A percentile compares a stretch with the other conserved stretches of the same genome.
Conservation (phyloP, 2,797 vertebrate species). For the Helicolenus hilgendorfi region DNA sequence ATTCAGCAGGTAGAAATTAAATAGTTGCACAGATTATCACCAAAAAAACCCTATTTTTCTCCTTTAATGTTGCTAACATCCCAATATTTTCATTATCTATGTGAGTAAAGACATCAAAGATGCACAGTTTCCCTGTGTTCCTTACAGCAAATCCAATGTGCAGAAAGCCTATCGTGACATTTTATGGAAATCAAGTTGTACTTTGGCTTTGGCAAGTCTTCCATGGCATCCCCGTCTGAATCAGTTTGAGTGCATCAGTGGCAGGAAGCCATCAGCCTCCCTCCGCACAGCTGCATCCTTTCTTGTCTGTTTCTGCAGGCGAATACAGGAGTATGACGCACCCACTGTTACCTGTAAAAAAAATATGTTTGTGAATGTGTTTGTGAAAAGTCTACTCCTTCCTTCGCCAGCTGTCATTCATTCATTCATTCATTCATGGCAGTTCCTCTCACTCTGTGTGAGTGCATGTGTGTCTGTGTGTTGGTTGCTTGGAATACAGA, state of each 20-base stretch:
- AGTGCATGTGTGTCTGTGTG: background rate
- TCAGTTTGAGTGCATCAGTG: slow-evolving; percentile 80
- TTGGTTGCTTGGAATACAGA: background rate
- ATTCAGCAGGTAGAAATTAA: slow-evolving; percentile 1
- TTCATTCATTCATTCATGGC: slow-evolving; percentile 37
- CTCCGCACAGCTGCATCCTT: slow-evolving; percentile 61
- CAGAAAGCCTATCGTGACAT: slow-evolving; percentile 3
- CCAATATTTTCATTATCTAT: background rate
- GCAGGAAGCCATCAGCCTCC: slow-evolving; percentile 67
- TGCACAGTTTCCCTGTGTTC: background rate
- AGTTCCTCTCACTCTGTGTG: background rate
- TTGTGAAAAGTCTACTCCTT: slow-evolving; percentile 7
- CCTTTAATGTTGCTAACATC: background rate
- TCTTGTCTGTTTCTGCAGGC: slow-evolving; percentile 61
- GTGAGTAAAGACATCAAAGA: background rate
- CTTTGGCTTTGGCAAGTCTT: slow-evolving; percentile 54
- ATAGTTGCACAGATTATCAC: background rate
- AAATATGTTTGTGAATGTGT: slow-evolving; percentile 12
- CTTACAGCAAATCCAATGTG: slow-evolving; percentile 15
- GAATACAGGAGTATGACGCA: slow-evolving; percentile 48
- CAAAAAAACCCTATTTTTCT: background rate
- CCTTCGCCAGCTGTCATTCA: slow-evolving; percentile 7
- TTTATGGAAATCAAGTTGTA: slow-evolving; percentile 47
- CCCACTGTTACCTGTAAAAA: slow-evolving; percentile 27
- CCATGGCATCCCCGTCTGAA: slow-evolving; percentile 57